These are phyloP conservation scores for Noctilio leporinus DNA, from an alignment of 2,113 vertebrate species.

Conservation along the genomic window DNA sequence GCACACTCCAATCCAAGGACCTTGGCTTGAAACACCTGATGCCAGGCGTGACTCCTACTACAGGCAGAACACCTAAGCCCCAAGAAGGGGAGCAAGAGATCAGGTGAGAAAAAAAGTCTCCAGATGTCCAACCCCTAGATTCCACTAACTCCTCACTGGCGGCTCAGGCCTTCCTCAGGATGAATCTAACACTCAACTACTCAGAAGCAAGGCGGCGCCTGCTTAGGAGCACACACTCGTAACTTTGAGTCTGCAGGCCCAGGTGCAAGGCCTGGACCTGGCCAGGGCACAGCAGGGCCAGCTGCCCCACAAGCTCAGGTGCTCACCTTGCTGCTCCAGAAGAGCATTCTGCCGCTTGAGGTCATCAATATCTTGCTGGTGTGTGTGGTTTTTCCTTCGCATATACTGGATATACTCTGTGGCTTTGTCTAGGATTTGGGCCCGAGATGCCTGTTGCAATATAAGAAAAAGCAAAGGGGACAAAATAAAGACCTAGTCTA, in stretches of 20 bases:
- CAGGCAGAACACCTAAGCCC: constrained; percentile 47
- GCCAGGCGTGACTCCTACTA: constrained; percentile 32
- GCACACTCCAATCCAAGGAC: constrained; percentile 53
- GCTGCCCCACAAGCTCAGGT: constrained; percentile 7
- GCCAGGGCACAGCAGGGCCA: constrained; percentile 47
- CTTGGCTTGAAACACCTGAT: constrained; percentile 50
- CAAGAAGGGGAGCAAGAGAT: constrained; percentile 34
- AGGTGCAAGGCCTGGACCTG: constrained; percentile 16
- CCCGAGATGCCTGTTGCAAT: constrained; percentile 94
- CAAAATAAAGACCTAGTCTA: constrained; percentile 79
- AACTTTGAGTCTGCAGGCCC: constrained; percentile 46
- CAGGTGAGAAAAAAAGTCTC: constrained; percentile 49
- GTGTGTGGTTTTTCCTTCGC: constrained; percentile 97
- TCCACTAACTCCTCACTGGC: constrained; percentile 28
- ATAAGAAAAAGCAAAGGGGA: constrained; percentile 74
- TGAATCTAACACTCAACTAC: constrained; percentile 16
- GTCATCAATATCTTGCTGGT: constrained; percentile 98
- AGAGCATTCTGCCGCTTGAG: constrained; percentile 94
- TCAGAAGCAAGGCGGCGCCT: background rate
- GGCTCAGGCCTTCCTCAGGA: constrained; percentile 48
- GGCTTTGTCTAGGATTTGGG: constrained; percentile 99
- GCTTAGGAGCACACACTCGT: background rate
- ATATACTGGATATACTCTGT: constrained; percentile 99
- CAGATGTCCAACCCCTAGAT: constrained; percentile 26
- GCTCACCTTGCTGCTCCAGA: constrained; percentile 94